Evolutionary conservation across 2,888 invertebrate genomes (phyloP), one percentile per base, ranked within the genome.

Genomic region (Temnothorax rugatulus): DNA sequence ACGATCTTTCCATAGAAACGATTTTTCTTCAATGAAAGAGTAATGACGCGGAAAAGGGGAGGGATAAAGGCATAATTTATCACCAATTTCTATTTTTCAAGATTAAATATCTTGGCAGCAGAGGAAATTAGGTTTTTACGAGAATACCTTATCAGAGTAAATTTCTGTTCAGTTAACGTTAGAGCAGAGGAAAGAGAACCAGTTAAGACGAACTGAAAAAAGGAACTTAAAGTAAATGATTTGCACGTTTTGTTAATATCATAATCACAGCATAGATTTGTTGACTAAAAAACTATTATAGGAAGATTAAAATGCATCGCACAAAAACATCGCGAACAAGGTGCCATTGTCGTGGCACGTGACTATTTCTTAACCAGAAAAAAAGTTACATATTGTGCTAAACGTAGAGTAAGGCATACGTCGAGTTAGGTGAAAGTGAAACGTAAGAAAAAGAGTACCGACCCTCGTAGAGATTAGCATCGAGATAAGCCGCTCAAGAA

Each of bases 371-470:
- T 92, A 92, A 92, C 90, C 89, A 89, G 87, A 64, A 59, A 86
- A 91, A 93, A 92, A 52, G 64, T 90, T 90, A 90, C 91, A 90
- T 93, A 93, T 90, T 91, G 66, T 68, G 92, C 91, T 93, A 93
- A 94, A 91, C 90, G 93, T 93, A 94, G 93, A 93, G 89, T 93
- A 94, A 93, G 93, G 91, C 92, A 92, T 93, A 90, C 90, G 92
- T 91, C 91, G 90, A 86, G 89, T 92, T 93, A 94, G 93, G 92
- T 91, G 91, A 92, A 88, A 91, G 86, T 87, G 89, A 90, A 89
- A 90, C 88, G 87, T 90, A 91, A 90, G 85, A 88, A 79, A 83
- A 85, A 91, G 90, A 92, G 89, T 91, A 91, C 91, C 91, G 92
- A 93, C 86, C 93, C 92, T 92, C 90, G 91, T 93, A 93, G 79